Conservation (phyloP, 2,888 invertebrate species). For the Epinotia ramella region DNA sequence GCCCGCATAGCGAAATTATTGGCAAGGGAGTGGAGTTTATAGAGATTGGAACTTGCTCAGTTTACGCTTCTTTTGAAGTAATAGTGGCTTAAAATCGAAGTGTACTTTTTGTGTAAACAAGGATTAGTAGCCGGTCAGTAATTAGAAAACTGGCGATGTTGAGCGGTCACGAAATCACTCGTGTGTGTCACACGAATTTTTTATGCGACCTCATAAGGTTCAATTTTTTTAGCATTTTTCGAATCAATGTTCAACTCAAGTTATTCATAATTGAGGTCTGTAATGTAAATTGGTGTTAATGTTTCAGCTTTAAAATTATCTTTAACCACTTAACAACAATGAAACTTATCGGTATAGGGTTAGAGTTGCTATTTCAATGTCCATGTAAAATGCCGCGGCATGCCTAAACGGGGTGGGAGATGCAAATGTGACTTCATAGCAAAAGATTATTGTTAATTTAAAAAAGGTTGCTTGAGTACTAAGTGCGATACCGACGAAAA, state of each 20-base stretch:
- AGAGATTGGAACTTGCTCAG: conserved; percentile 7
- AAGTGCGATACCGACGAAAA: too few relatives aligned
- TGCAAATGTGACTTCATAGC: too few relatives aligned
- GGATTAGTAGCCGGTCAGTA: not conserved
- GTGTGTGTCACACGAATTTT: not conserved
- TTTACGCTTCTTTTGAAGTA: conserved; percentile 6
- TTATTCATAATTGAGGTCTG: not conserved
- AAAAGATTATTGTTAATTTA: too few relatives aligned
- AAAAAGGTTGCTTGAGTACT: too few relatives aligned
- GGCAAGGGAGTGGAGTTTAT: not conserved
- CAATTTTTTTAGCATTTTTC: not conserved
- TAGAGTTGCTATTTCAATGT: too few relatives aligned
- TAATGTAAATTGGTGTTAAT: not conserved
- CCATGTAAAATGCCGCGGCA: too few relatives aligned
- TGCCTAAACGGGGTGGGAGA: too few relatives aligned
- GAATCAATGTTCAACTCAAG: not conserved
- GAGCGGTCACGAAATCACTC: not conserved
- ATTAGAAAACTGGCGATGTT: not conserved
- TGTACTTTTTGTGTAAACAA: not conserved
- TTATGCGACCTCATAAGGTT: not conserved
- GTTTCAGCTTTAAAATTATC: too few relatives aligned
- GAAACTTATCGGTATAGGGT: too few relatives aligned
- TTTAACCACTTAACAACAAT: too few relatives aligned
- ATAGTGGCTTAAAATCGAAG: not conserved
- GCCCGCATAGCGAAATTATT: conserved; percentile 1